A percentile compares a stretch with the other conserved stretches of the same genome.
phyloP scores from a whole-genome alignment of 1,140 invertebrate species.

The Neomicropteryx cornuta region DNA sequence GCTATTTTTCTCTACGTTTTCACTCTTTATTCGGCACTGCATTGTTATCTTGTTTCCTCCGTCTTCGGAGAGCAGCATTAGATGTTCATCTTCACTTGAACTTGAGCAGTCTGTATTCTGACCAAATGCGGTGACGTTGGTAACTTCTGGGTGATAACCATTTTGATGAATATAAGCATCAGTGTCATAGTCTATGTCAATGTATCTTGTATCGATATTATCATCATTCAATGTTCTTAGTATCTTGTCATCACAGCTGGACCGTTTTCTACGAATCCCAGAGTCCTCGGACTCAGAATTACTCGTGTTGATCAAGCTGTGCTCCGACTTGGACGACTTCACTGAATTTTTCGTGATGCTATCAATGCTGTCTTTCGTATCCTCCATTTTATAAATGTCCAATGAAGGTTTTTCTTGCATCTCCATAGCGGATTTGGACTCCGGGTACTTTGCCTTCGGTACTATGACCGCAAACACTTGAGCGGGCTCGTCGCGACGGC shows the following conservation, averaged over 20 bases:
- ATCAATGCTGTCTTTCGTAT: constrained; percentile 21
- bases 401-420: no score
- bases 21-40: constrained; percentile 23
- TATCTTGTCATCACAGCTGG: constrained; percentile 30
- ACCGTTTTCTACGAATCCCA: constrained; percentile 24
- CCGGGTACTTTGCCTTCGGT: constrained; percentile 26
- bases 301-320: constrained; percentile 25
- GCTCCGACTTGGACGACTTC: constrained; percentile 23
- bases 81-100: constrained; percentile 34
- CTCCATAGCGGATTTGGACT: constrained; percentile 10
- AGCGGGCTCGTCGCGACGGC: constrained; percentile 16
- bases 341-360: constrained; percentile 25
- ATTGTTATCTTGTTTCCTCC: constrained; percentile 37
- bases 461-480: constrained; percentile 39
- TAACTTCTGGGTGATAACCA: no score
- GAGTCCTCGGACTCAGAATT: constrained; percentile 32
- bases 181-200: no score
- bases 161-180: no score
- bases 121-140: constrained; percentile 24
- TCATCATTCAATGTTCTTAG: no score
- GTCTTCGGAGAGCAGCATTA: constrained; percentile 36
- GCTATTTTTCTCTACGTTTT: constrained; percentile 21
- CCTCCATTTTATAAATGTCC: constrained; percentile 19
- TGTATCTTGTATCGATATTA: no score
- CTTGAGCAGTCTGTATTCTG: constrained; percentile 34